These are phyloP conservation scores for Peromyscus maniculatus DNA, from an alignment of 2,113 vertebrate genomes.

Conservation along the genomic window DNA sequence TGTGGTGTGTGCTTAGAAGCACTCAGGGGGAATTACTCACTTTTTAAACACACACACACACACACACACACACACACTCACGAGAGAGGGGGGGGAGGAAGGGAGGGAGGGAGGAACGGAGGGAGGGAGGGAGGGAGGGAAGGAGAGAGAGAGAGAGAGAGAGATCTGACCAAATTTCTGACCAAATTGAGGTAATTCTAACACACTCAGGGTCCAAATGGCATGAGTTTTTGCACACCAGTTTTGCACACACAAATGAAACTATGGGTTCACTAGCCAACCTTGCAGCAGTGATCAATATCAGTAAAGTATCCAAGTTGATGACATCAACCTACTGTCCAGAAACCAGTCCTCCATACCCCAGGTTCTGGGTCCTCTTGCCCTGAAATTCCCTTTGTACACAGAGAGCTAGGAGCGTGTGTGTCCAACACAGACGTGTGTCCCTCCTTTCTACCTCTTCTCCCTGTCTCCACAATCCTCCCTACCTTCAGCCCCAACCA, in stretches of 20 bases:
- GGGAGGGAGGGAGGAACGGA: not conserved
- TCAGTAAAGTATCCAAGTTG: constrained; percentile 19
- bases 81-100: too few relatives aligned
- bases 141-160: not conserved
- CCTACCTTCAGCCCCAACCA: not conserved
- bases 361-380: not conserved
- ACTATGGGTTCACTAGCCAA: not conserved
- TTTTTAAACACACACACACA: not conserved
- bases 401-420: not conserved
- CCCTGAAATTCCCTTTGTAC: not conserved
- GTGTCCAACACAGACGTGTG: not conserved
- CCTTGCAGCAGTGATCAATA: not conserved
- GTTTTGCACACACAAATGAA: not conserved
- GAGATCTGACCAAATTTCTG: not conserved
- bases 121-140: not conserved
- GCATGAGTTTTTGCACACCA: not conserved
- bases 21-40: not conserved
- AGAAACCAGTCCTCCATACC: not conserved
- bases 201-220: rapidly evolving
- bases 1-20: not conserved
- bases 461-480: not conserved
- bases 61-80: too few relatives aligned
- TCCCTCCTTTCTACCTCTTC: not conserved
- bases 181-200: not conserved
- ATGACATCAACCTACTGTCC: too few relatives aligned